Base-by-base conservation (phyloP, 2,888 invertebrate genomes). In the Campoplex capitator region DNA sequence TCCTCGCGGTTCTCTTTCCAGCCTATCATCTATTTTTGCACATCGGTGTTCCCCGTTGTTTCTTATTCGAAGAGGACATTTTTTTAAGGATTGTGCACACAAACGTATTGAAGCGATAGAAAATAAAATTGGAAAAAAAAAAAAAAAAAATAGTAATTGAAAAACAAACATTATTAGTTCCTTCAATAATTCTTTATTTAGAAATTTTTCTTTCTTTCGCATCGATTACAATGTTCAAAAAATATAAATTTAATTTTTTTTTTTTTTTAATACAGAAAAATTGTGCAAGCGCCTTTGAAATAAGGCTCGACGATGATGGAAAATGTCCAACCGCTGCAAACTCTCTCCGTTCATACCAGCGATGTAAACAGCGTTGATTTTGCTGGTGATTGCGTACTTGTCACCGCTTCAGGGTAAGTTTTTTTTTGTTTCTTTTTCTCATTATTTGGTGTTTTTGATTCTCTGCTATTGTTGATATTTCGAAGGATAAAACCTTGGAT, bases 351-450 rank as follows among this genome's bases (percentile, higher is more conserved):
- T 75, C 96, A 96, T 90, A 94, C 94, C 18, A 96, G 96, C 92
- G 96, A 96, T 94, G 96, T 97, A 74, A 97, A 96, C 73, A 95
- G 95, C 90, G 96, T 96, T 88, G 96, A 96, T 93, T 96, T 97
- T 92, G 95, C 96, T 76, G 95, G 95, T 35, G 95, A 95, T 93
- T 96, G 95, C 90, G 94, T 96, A 28, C 92, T 97, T 80, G 95
- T 96, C 56, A 96, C 96, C 51, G 96, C 96, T 88, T 96, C 96
- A n/a, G 96, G 96, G 96, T 96, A 94, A 94, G 92, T 89, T 51
- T 35, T 28, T 16, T 23, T 28, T 18, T 32, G 4, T 76, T 13
- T 6, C 0, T 18, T n/a, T 35, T 77, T 23, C 23, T 23, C 23
- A 23, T 23, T 23, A 23, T 23, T 35, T 7, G 2, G 23, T 6